Conservation (phyloP, 2,113 vertebrate genomes). For the Macaca nemestrina region DNA sequence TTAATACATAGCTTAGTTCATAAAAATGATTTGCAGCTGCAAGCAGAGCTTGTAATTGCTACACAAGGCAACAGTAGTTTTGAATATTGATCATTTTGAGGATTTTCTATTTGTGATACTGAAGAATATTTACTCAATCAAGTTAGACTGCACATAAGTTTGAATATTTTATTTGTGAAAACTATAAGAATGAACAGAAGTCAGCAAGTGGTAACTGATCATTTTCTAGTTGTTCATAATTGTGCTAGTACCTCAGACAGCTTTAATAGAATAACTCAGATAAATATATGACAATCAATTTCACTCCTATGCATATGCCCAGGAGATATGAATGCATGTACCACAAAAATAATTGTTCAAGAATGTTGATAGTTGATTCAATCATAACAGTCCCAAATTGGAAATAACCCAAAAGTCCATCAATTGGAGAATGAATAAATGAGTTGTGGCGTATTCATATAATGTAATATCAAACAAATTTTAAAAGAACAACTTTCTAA, state of each 20-base stretch:
- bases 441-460: background rate
- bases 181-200: background rate
- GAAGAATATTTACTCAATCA: slow-evolving; percentile 57
- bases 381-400: background rate
- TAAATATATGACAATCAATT: background rate
- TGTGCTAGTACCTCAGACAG: background rate
- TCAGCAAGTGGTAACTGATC: background rate
- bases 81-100: slow-evolving; percentile 69
- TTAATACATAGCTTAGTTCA: slow-evolving; percentile 76
- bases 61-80: background rate
- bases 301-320: background rate
- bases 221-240: background rate
- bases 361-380: background rate
- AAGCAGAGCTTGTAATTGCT: slow-evolving; percentile 69
- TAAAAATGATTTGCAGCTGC: slow-evolving; percentile 79
- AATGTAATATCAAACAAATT: background rate
- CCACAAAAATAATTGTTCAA: slow-evolving; percentile 8
- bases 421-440: background rate
- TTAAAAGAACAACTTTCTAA: background rate
- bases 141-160: slow-evolving; percentile 32
- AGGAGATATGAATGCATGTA: background rate
- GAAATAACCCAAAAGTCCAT: background rate
- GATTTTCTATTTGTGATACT: slow-evolving; percentile 42
- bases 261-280: slow-evolving; percentile 9
- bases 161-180: slow-evolving; percentile 20